Evolutionary conservation across 2,888 invertebrate species (phyloP), one percentile per base, ranked within the genome.

Genomic region (Oscheius sp.): DNA sequence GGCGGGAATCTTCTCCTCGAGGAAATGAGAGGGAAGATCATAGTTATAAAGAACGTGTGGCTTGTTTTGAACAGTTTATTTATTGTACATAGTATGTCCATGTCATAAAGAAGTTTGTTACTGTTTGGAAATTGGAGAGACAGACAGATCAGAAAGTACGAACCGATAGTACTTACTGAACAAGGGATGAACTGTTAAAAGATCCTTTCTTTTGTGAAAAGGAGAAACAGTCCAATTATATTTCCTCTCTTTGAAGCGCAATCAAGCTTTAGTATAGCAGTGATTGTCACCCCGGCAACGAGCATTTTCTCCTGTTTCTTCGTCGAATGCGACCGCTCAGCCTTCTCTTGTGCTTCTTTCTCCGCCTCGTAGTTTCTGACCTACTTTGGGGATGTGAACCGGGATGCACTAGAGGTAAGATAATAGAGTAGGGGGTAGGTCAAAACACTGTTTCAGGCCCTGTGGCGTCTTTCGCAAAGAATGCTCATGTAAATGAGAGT

Each of bases 321-420:
- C 59, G 21, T 35, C 68, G 9, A 11, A 66, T 66, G 66, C 66
- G 53, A 68, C 68, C 53, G 55, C 55, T 68, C 21, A 10, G 13
- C 37, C 68, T 68, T 4, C 35, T 68, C 3, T 29, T 55, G 13
- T 29, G 37, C 11, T 21, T 13, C 53, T 68, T 68, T 55, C 35
- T 68, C 9, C 55, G n/a, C 4, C 33, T 68, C 1, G 53, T 53
- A 2, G 1, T 68, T 7, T 51, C 68, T 13, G 68, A 53, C 35
- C n/a, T 68, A 7, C 53, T 68, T 2, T 68, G 68, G 68, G 68
- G 68, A 13, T 68, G 68, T 55, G 68, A 68, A 42, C 68, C 68
- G 13, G 53, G 33, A 35, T 68, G 68, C 42, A 5, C 42, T 42
- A 42, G 42, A 42, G 42, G 42, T 42, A 21, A 21, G 0, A 21